Evolutionary conservation across 2,888 invertebrate species (phyloP), one percentile per base, ranked within the genome.

Genomic region (Deladenus siricidicola): DNA sequence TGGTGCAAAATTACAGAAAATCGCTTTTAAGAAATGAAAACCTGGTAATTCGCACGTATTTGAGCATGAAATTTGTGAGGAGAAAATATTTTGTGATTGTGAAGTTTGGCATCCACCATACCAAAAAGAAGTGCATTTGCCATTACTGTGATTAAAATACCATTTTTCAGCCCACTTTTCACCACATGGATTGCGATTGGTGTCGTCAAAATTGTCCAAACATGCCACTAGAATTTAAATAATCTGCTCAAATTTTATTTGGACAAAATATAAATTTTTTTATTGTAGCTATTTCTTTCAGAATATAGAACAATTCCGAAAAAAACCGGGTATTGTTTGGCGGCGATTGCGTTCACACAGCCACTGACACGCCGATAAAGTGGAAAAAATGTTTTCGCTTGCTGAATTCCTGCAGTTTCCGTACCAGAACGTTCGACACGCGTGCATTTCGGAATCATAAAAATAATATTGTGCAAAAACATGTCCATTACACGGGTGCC

Each of bases 351-450:
- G 52, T 54, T 75, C 75, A 59, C 77, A 77, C 29, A 76, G 67
- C 76, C 76, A 77, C 56, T 75, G 69, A 57, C 77, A 77, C 2
- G 72, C 66, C 21, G 67, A 68, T 1, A 75, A 54, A 4, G 70
- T 67, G 3, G 70, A 63, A 63, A 71, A 77, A 52, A 77, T 72
- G 62, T 77, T 77, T 58, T 71, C 61, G 54, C 66, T 70, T 21
- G 60, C 66, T 21, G 75, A 70, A 57, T 68, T 68, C 23, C 58
- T 30, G 62, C 74, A 75, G 52, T 74, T 71, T 14, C 74, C 76
- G 53, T 70, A 76, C 76, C 77, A 77, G 61, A 77, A 77, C 70
- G 71, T 72, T 49, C 66, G 67, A 52, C 77, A 77, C 14, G 64
- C 58, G 26, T 66, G 65, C 6, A 70, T 63, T 0, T 58, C 50